phyloP scores from a whole-genome alignment of 1,140 invertebrate genomes.

The Nasonia giraulti region DNA sequence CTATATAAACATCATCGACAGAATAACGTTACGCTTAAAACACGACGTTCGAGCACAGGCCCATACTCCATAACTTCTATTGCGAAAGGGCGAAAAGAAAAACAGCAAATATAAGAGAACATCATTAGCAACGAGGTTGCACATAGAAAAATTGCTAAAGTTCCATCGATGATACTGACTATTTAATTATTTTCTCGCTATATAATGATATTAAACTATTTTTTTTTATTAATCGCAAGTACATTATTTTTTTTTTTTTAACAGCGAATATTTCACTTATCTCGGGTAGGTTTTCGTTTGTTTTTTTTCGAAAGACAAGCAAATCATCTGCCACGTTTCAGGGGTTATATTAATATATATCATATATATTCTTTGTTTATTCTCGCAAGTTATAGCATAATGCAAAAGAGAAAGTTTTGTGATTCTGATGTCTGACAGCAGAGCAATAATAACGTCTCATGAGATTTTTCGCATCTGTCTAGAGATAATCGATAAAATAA shows the following conservation, averaged over 20 bases:
- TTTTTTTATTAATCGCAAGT: slow-evolving; percentile 39
- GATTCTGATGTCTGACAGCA: slow-evolving; percentile 30
- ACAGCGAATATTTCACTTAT: slow-evolving; percentile 31
- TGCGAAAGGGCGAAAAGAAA: slow-evolving; percentile 1
- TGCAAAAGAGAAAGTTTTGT: slow-evolving; percentile 31
- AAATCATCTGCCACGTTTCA: slow-evolving; percentile 15
- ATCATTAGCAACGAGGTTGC: slow-evolving; percentile 10
- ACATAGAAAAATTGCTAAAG: slow-evolving; percentile 28
- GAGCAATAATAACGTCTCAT: slow-evolving; percentile 19
- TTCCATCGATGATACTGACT: slow-evolving; percentile 42
- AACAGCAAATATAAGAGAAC: slow-evolving; percentile 19
- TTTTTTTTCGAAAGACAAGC: slow-evolving; percentile 6
- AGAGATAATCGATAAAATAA: slow-evolving; percentile 18
- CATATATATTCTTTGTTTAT: slow-evolving; percentile 34
- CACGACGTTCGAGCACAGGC: background rate
- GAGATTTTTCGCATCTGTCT: slow-evolving; percentile 13
- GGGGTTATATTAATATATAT: slow-evolving; percentile 22
- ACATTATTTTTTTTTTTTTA: slow-evolving; percentile 44
- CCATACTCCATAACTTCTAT: background rate
- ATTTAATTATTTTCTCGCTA: slow-evolving; percentile 23
- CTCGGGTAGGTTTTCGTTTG: background rate
- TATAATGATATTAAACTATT: slow-evolving; percentile 41
- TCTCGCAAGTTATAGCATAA: slow-evolving; percentile 8
- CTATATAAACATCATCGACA: slow-evolving; percentile 46
- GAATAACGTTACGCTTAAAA: slow-evolving; percentile 21